These are phyloP conservation scores for Hemistola chrysoprasaria DNA, from an alignment of 2,888 invertebrate genomes.

Conservation along the genomic window DNA sequence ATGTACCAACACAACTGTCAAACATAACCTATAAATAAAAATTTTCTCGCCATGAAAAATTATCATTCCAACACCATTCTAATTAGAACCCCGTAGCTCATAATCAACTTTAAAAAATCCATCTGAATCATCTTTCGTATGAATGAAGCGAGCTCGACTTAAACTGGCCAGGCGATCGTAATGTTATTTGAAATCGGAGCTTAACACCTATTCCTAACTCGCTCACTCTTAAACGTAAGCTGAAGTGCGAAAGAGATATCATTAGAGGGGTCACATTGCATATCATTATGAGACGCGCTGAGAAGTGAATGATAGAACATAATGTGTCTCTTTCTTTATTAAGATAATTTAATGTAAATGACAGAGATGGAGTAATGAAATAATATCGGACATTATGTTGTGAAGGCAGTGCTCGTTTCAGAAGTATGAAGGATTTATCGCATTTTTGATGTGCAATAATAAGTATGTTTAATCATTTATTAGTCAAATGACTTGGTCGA, in stretches of 20 bases:
- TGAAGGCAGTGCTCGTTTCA: constrained; percentile 6
- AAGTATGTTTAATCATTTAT: constrained; percentile 16
- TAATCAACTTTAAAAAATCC: constrained; percentile 5
- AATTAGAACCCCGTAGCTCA: constrained; percentile 5
- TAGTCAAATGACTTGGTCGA: constrained; percentile 9
- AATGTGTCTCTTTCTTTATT: constrained; percentile 29
- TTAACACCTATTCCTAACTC: constrained; percentile 23
- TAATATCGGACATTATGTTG: constrained; percentile 16
- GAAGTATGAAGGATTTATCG: constrained; percentile 11
- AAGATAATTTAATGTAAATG: constrained; percentile 15
- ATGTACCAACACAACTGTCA: constrained; percentile 29
- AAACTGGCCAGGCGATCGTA: constrained; percentile 23
- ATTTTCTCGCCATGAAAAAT: constrained; percentile 35
- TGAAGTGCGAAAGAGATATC: constrained; percentile 26
- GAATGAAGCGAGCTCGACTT: constrained; percentile 27
- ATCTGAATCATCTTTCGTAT: constrained; percentile 20
- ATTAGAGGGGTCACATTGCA: constrained; percentile 40
- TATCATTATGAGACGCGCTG: constrained; percentile 38
- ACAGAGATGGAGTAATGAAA: constrained; percentile 21
- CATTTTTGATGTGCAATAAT: constrained; percentile 13
- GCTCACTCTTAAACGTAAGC: constrained; percentile 4
- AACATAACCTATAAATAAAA: constrained; percentile 34
- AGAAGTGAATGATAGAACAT: constrained; percentile 23
- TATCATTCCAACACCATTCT: constrained; percentile 6
- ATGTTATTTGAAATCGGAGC: constrained; percentile 34